phyloP scores from a whole-genome alignment of 2,888 invertebrate genomes.

The Apodemia mormo region DNA sequence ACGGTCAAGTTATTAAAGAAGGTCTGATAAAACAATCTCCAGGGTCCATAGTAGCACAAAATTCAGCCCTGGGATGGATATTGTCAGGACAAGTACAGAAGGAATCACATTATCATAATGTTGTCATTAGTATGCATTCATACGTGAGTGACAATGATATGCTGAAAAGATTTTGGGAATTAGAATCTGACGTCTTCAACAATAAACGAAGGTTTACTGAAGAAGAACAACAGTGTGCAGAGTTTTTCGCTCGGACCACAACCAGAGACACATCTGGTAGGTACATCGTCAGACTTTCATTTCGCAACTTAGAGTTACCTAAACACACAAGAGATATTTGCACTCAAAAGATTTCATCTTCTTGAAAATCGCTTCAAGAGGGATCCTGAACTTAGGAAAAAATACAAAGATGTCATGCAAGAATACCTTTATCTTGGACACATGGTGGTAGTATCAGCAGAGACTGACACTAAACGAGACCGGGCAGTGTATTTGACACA shows the following conservation, averaged over 20 bases:
- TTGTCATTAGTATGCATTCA: slow-evolving; percentile 3
- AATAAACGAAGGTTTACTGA: neutral
- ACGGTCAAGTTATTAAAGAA: neutral
- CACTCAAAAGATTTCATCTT: too few relatives aligned
- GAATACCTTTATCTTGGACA: too few relatives aligned
- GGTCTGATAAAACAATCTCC: neutral
- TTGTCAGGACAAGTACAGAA: neutral
- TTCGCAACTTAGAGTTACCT: too few relatives aligned
- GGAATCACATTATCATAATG: neutral
- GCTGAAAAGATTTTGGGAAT: neutral
- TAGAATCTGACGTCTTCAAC: slow-evolving; percentile 1
- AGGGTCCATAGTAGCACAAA: neutral
- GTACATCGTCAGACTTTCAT: too few relatives aligned
- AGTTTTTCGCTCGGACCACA: slow-evolving; percentile 4
- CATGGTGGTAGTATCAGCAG: too few relatives aligned
- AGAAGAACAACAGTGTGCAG: slow-evolving; percentile 4
- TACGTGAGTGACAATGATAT: slow-evolving; percentile 2
- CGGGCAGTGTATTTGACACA: too few relatives aligned
- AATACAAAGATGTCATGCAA: too few relatives aligned
- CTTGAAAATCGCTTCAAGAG: slow-evolving; percentile 18
- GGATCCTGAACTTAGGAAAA: too few relatives aligned
- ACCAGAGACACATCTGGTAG: too few relatives aligned
- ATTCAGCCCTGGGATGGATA: neutral
- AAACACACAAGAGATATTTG: too few relatives aligned
- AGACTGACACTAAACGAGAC: too few relatives aligned